Evolutionary conservation across 1,140 invertebrate genomes (phyloP), one percentile per base, ranked within the genome.

Genomic region (Penaeus japonicus): DNA sequence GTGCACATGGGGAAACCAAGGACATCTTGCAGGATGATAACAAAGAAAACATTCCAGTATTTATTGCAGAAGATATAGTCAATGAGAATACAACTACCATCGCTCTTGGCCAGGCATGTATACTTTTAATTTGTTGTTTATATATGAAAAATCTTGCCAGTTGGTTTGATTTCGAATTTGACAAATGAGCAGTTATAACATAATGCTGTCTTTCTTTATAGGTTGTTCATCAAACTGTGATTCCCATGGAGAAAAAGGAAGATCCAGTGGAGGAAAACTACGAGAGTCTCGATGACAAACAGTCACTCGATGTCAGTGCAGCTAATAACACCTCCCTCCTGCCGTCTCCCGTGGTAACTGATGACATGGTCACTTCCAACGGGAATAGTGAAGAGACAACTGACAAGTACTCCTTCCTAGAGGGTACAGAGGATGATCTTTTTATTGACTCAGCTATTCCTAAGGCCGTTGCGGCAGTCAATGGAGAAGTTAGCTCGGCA

Each of bases 41-140:
- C 65, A 87, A 87, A 81, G 85, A 87, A 79, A 87, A 87, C 85
- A 87, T 87, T 89, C 81, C 87, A 24, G 77, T 84, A 4, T 89
- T 83, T 55, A 77, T 84, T 22, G 39, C 65, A 47, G 80, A 89
- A 62, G 87, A 89, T 53, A 54, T 84, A 24, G 81, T 84, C 17
- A 83, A 89, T 77, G 70, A 89, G 62, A 83, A 77, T 27, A 81
- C 85, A 30, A 24, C 24, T n/a, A 32, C 78, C 78, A 18, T 53
- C 5, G 82, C 84, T 27, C 47, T 18, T 59, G 27, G 78, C 39
- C 12, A 78, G 79, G 27, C 30, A 70, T 47, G 70, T 65, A 5
- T 12, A 65, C 27, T 57, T n/a, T 0, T 7, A 15, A 27, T 18
- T 78, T 35, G 30, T 35, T 78, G 7, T 47, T 47, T 0, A 2